A percentile compares a stretch with the other conserved stretches of the same genome.
Conservation (phyloP, 2,888 invertebrate genomes). For the Xylocampa areola region DNA sequence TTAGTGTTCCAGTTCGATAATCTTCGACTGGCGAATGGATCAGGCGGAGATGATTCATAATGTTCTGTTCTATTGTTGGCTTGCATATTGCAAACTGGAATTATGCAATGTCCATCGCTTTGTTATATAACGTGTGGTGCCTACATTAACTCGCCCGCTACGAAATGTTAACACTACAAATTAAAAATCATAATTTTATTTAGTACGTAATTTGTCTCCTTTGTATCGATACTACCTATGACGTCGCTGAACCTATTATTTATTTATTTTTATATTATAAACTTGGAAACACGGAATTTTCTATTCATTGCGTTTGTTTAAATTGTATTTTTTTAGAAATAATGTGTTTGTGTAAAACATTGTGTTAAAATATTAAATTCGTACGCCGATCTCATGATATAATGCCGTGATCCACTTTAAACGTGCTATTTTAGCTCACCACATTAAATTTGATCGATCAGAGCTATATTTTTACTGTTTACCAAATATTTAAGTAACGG, state of each 20-base stretch:
- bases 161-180: slow-evolving; percentile 9
- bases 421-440: slow-evolving; percentile 81
- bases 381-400: slow-evolving; percentile 67
- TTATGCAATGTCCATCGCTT: slow-evolving; percentile 82
- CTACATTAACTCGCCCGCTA: slow-evolving; percentile 26
- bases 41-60: slow-evolving; percentile 87
- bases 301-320: slow-evolving; percentile 35
- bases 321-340: slow-evolving; percentile 62
- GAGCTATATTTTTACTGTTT: slow-evolving; percentile 89
- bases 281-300: slow-evolving; percentile 24
- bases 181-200: slow-evolving; percentile 13
- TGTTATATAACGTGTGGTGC: slow-evolving; percentile 60
- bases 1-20: slow-evolving; percentile 88
- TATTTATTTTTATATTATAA: slow-evolving; percentile 25
- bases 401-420: slow-evolving; percentile 83
- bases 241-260: slow-evolving; percentile 11
- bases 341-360: slow-evolving; percentile 67
- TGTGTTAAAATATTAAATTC: slow-evolving; percentile 64
- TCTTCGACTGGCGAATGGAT: slow-evolving; percentile 85
- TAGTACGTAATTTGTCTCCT: slow-evolving; percentile 4
- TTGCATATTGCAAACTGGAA: slow-evolving; percentile 79
- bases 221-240: not conserved
- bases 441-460: slow-evolving; percentile 89
- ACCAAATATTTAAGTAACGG: slow-evolving; percentile 90
- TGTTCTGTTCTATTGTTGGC: slow-evolving; percentile 87